These are phyloP conservation scores for Antheraea pernyi DNA, from an alignment of 1,140 invertebrate genomes.

Conservation along the genomic window DNA sequence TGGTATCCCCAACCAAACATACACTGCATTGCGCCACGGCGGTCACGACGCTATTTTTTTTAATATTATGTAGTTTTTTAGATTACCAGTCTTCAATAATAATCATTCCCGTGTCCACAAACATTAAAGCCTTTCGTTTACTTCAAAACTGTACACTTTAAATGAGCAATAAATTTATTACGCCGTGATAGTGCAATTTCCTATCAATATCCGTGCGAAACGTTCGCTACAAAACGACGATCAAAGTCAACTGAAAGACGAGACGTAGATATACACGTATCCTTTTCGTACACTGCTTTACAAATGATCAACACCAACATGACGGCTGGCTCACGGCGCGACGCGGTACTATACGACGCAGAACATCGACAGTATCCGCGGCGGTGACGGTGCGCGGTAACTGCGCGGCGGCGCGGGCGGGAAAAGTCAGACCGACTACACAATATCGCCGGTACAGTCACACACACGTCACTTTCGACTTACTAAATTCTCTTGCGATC, in stretches of 20 bases:
- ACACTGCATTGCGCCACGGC: slow-evolving; percentile 77
- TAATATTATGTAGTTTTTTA: slow-evolving; percentile 33
- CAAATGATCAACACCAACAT: slow-evolving; percentile 76
- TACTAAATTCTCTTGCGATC: slow-evolving; percentile 50
- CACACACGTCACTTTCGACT: slow-evolving; percentile 54
- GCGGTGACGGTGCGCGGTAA: slow-evolving; percentile 38
- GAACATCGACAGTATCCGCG: slow-evolving; percentile 28
- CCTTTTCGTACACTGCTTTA: slow-evolving; percentile 69
- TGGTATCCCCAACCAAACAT: slow-evolving; percentile 68
- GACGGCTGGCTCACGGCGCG: slow-evolving; percentile 50
- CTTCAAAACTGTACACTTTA: neutral
- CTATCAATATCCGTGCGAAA: slow-evolving; percentile 71
- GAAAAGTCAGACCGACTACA: slow-evolving; percentile 36
- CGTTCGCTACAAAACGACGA: slow-evolving; percentile 76
- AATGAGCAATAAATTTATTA: slow-evolving; percentile 60
- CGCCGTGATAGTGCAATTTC: slow-evolving; percentile 73
- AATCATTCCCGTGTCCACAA: neutral
- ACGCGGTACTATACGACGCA: slow-evolving; percentile 57
- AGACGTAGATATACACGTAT: slow-evolving; percentile 75
- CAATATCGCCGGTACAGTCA: slow-evolving; percentile 59
- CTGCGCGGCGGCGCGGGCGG: slow-evolving; percentile 29
- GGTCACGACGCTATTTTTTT: slow-evolving; percentile 56
- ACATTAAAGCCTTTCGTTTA: neutral
- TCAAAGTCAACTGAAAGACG: slow-evolving; percentile 78
- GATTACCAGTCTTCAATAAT: slow-evolving; percentile 21